These are phyloP conservation scores for Ranitomeya imitator DNA, from an alignment of 2,113 vertebrate species.

Conservation along the genomic window DNA sequence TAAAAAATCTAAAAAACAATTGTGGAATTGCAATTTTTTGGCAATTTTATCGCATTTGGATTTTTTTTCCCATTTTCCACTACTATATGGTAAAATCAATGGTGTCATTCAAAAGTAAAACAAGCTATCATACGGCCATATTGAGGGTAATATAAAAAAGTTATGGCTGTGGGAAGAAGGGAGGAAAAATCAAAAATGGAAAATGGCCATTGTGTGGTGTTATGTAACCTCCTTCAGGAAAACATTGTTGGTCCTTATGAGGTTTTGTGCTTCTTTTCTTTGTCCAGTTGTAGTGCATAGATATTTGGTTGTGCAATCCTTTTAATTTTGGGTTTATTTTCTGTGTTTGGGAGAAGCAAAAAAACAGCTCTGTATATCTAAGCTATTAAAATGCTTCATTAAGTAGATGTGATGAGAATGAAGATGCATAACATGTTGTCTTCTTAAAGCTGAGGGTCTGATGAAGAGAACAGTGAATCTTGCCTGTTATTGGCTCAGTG, in stretches of 20 bases:
- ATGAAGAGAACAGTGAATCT: constrained; percentile 9
- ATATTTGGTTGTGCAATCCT: not conserved
- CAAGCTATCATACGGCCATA: too few species aligned
- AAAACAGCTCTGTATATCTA: not conserved
- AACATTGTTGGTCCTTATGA: not conserved
- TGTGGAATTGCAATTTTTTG: too few species aligned
- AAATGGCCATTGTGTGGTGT: too few species aligned
- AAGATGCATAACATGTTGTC: constrained; percentile 17
- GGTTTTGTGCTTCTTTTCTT: not conserved
- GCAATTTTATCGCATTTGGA: too few species aligned
- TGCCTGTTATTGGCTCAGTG: constrained; percentile 23
- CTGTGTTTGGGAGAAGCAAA: not conserved
- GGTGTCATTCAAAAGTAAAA: too few species aligned
- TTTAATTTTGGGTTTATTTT: not conserved
- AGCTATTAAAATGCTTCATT: constrained; percentile 41
- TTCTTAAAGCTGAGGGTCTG: not conserved
- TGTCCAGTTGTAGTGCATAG: not conserved
- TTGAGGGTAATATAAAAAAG: too few species aligned
- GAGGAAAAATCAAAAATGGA: too few species aligned
- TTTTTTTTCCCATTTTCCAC: too few species aligned
- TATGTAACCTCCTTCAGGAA: too few species aligned
- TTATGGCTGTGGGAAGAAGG: too few species aligned
- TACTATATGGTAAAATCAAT: too few species aligned
- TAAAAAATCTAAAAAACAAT: too few species aligned
- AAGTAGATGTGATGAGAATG: constrained; percentile 36